These are phyloP conservation scores for Lepidocyrtinus sp. DNA, from an alignment of 2,888 invertebrate species.

Conservation along the genomic window DNA sequence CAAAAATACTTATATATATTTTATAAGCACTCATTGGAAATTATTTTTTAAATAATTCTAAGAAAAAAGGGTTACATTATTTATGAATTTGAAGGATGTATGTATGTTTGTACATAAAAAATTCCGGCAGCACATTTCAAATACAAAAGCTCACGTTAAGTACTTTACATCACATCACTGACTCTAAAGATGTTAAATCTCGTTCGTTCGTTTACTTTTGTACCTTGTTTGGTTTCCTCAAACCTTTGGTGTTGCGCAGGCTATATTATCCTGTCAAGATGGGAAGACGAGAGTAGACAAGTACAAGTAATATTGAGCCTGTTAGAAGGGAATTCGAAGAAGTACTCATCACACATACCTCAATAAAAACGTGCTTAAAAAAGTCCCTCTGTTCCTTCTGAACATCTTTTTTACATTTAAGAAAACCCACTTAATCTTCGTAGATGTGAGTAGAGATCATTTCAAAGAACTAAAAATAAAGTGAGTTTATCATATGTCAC, in stretches of 20 bases:
- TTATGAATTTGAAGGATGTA: not conserved
- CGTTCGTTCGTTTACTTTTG: conserved; percentile 10
- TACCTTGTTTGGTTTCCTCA: conserved; percentile 12
- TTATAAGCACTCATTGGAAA: conserved; percentile 25
- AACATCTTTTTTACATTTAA: too few species aligned
- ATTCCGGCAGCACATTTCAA: not conserved
- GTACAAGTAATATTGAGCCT: too few species aligned
- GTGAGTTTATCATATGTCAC: too few species aligned
- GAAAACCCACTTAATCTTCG: too few species aligned
- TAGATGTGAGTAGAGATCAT: too few species aligned
- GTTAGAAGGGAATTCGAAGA: too few species aligned
- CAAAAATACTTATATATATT: conserved; percentile 18
- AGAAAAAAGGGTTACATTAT: conserved; percentile 32
- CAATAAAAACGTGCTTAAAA: not conserved
- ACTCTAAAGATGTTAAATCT: not conserved
- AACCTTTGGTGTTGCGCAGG: conserved; percentile 36
- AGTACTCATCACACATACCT: not conserved
- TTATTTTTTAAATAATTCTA: conserved; percentile 33
- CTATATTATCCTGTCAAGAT: too few species aligned
- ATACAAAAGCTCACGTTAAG: conserved; percentile 16
- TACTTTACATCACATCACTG: not conserved
- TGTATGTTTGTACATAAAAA: not conserved
- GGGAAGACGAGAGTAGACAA: too few species aligned
- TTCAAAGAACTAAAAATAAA: too few species aligned
- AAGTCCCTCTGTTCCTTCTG: too few species aligned